Percentiles rank a stretch among this genome's conserved stretches.
These are phyloP conservation scores for Tyrophagus putrescentiae DNA, from an alignment of 1,140 invertebrate species.

Conservation along the genomic window DNA sequence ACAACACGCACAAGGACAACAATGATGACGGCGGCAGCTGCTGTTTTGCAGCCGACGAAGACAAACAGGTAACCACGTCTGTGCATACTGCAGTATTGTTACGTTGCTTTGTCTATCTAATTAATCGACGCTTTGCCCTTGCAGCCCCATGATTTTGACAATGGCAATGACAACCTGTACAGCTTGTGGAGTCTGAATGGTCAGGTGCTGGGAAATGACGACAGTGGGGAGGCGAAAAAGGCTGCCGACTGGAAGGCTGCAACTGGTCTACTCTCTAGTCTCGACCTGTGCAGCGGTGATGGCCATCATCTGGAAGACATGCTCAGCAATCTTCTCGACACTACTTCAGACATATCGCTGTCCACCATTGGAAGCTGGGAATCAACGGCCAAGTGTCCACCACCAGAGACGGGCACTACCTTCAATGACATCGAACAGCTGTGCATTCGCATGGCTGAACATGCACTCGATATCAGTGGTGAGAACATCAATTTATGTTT, in stretches of 20 bases:
- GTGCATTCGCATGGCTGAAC: slow-evolving; percentile 17
- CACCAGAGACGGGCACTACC: not conserved
- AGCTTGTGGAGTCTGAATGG: not conserved
- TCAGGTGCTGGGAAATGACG: not conserved
- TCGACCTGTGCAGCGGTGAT: not conserved
- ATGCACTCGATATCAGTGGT: slow-evolving; percentile 14
- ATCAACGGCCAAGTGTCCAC: not conserved
- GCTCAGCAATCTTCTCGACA: not conserved
- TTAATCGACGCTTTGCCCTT: too few species aligned
- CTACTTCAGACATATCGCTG: not conserved
- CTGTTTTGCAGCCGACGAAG: too few species aligned
- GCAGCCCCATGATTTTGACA: too few species aligned
- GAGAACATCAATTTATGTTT: too few species aligned
- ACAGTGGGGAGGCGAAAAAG: not conserved
- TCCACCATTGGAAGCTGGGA: not conserved
- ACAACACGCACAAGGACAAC: too few species aligned
- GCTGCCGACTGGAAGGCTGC: not conserved
- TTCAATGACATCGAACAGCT: slow-evolving; percentile 16
- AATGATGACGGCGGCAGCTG: too few species aligned
- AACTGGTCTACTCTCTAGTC: not conserved
- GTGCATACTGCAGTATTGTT: too few species aligned
- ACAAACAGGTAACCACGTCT: too few species aligned
- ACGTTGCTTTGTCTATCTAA: too few species aligned
- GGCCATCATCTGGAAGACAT: not conserved
- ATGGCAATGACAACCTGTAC: too few species aligned